A percentile compares a stretch with the other conserved stretches of the same genome.
These are phyloP conservation scores for Cataglyphis rosenhaueri DNA, from an alignment of 2,888 invertebrate genomes.

Conservation along the genomic window DNA sequence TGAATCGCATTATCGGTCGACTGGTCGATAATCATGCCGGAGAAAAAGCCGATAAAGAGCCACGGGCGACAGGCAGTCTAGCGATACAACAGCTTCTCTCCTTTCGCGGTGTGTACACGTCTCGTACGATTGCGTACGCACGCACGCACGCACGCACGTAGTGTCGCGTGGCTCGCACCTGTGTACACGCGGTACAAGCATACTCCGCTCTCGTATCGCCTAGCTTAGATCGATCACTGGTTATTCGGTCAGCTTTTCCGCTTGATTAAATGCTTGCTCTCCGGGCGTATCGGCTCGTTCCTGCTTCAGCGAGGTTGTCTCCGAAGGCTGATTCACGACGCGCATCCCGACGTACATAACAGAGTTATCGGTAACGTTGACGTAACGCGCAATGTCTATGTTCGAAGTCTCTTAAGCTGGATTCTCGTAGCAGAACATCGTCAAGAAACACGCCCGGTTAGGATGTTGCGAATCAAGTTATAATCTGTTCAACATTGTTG, in stretches of 20 bases:
- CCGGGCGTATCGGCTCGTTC: constrained; percentile 31
- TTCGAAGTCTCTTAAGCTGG: constrained; percentile 18
- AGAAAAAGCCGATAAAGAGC: constrained; percentile 78
- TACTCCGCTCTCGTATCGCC: background rate
- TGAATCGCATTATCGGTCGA: constrained; percentile 79
- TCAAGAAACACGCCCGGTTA: background rate
- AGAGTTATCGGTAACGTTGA: background rate
- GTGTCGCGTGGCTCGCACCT: constrained; percentile 22
- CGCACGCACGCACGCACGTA: background rate
- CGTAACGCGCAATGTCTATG: background rate
- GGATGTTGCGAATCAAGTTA: background rate
- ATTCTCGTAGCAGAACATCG: background rate
- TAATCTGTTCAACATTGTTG: constrained; percentile 3
- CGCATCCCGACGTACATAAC: background rate
- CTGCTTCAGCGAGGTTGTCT: constrained; percentile 13
- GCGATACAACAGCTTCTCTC: constrained; percentile 69
- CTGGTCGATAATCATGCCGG: constrained; percentile 64
- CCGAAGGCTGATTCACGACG: constrained; percentile 29
- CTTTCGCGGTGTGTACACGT: constrained; percentile 19
- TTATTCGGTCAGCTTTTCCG: constrained; percentile 53
- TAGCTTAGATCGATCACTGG: constrained; percentile 21
- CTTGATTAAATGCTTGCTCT: constrained; percentile 40
- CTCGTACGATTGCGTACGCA: background rate
- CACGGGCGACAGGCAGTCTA: constrained; percentile 82
- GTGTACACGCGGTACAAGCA: background rate